phyloP scores from a whole-genome alignment of 1,140 invertebrate species.

The Anoplolepis gracilipes region DNA sequence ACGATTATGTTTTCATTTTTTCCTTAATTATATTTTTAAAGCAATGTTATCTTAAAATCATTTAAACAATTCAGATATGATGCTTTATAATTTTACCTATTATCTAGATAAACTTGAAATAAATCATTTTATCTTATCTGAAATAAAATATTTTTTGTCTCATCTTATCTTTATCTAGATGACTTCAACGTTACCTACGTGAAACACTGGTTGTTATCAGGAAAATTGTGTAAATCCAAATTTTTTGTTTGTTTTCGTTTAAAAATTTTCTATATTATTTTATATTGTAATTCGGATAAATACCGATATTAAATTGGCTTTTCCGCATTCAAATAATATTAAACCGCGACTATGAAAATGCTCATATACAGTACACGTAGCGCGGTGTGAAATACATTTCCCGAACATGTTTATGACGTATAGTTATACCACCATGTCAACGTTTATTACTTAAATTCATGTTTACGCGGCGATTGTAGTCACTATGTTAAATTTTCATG shows the following conservation, averaged over 20 bases:
- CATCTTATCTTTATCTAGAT: no score
- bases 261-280: not conserved
- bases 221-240: not conserved
- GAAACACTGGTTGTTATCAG: no score
- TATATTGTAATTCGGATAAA: not conserved
- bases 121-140: no score
- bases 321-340: not conserved
- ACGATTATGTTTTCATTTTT: no score
- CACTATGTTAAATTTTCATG: constrained; percentile 15
- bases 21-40: no score
- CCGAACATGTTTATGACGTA: not conserved
- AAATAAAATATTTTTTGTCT: no score
- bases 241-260: not conserved
- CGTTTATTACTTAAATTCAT: constrained; percentile 30
- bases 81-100: no score
- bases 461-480: constrained; percentile 29
- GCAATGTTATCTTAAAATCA: no score
- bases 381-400: not conserved
- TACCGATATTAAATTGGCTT: not conserved
- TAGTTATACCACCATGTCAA: not conserved
- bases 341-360: not conserved
- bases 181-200: no score
- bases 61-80: no score
- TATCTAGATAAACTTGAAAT: no score
- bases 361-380: not conserved